Evolutionary conservation across 2,888 invertebrate genomes (phyloP).

Genomic region (Stenichneumon culpator): DNA sequence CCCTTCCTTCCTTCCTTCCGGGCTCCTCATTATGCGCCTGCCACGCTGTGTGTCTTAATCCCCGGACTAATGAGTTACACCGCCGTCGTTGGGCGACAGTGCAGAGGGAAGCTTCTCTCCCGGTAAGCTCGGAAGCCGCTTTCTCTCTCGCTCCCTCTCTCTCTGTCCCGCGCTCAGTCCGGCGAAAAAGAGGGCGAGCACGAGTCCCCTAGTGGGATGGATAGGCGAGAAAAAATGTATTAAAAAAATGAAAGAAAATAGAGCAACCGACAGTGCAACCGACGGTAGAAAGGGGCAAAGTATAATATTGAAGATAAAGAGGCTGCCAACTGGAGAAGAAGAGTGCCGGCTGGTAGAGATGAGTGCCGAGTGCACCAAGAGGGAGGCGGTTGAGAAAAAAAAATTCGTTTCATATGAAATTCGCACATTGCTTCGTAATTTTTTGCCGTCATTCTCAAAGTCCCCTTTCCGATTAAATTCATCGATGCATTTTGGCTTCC

Average conservation of each 20-base stretch:
- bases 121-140: conserved; percentile 48
- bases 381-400: conserved; percentile 6
- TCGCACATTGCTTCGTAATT: no score
- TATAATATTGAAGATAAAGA: conserved; percentile 52
- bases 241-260: conserved; percentile 33
- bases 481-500: no score
- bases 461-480: no score
- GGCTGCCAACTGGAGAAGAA: conserved; percentile 31
- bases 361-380: conserved; percentile 30
- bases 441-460: no score
- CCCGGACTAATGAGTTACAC: conserved; percentile 78
- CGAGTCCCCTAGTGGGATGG: conserved; percentile 38
- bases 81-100: conserved; percentile 51
- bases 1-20: conserved; percentile 62
- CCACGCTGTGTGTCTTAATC: conserved; percentile 74
- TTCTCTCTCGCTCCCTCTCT: conserved; percentile 10
- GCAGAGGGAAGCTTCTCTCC: conserved; percentile 52
- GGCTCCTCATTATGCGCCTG: conserved; percentile 75
- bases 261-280: conserved; percentile 36
- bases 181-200: conserved; percentile 45
- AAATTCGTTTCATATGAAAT: background rate
- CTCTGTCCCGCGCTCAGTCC: conserved; percentile 21
- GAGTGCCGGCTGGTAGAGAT: conserved; percentile 37
- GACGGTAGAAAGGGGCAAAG: conserved; percentile 27
- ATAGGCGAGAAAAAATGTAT: conserved; percentile 54